A percentile compares a stretch with the other conserved stretches of the same genome.
Evolutionary conservation across 2,113 vertebrate genomes (phyloP).

Genomic region (Coptodon rendalli): DNA sequence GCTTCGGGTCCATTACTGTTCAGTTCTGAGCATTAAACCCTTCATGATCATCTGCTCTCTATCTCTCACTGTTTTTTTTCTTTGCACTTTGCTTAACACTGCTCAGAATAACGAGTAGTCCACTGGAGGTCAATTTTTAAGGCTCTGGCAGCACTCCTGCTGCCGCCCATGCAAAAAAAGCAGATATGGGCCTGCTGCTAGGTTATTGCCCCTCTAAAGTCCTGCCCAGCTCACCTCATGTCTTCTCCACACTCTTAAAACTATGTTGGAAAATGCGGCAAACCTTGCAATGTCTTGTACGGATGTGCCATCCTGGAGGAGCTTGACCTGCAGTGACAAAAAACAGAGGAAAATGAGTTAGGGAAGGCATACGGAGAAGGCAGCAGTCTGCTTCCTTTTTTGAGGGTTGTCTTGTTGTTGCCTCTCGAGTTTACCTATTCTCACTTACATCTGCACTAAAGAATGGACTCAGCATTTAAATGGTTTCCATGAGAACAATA

Average conservation of each 20-base stretch:
- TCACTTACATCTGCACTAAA: background rate
- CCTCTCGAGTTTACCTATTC: background rate
- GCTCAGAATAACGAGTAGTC: background rate
- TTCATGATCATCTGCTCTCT: background rate
- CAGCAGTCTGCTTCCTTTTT: background rate
- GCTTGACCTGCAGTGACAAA: background rate
- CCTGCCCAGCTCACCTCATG: background rate
- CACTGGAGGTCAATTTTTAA: background rate
- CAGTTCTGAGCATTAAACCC: background rate
- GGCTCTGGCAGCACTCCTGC: background rate
- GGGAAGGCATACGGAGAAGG: background rate
- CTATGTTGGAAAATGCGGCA: background rate
- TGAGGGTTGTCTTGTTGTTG: background rate
- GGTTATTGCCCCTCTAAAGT: background rate
- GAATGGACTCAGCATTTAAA: background rate
- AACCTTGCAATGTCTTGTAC: background rate
- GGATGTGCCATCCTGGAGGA: background rate
- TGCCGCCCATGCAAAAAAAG: background rate
- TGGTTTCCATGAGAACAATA: constrained; percentile 41
- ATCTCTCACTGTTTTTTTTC: background rate
- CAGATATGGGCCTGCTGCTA: background rate
- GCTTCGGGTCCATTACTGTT: background rate
- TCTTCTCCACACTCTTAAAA: background rate
- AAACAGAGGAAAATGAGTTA: background rate
- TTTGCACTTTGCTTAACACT: background rate